Evolutionary conservation across 2,113 vertebrate genomes (phyloP).

Genomic region (Takifugu bimaculatus): DNA sequence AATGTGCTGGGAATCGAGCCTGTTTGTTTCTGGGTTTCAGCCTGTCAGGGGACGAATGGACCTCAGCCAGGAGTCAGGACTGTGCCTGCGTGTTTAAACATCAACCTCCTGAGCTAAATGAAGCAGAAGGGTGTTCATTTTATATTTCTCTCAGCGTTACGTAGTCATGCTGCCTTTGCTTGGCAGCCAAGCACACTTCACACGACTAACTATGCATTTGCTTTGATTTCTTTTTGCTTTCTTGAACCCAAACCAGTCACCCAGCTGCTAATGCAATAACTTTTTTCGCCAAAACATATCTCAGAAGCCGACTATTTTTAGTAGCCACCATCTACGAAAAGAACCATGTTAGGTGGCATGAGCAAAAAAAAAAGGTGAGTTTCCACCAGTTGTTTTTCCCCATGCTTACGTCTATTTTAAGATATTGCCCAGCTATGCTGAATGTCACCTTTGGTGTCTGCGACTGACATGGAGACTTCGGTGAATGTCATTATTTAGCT

Average conservation of each 20-base stretch:
- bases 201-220: background rate
- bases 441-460: background rate
- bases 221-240: conserved; percentile 24
- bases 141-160: conserved; percentile 6
- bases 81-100: conserved; percentile 12
- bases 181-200: background rate
- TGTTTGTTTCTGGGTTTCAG: conserved; percentile 8
- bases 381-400: conserved; percentile 19
- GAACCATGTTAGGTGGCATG: conserved; percentile 48
- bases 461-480: conserved; percentile 7
- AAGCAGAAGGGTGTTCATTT: conserved; percentile 24
- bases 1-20: conserved; percentile 17
- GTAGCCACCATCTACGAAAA: conserved; percentile 52
- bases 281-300: conserved; percentile 69
- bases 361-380: conserved; percentile 14
- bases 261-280: conserved; percentile 30
- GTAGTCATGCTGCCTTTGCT: conserved; percentile 9
- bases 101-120: conserved; percentile 12
- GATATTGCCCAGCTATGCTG: conserved; percentile 5
- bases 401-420: conserved; percentile 12
- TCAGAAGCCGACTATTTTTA: conserved; percentile 71
- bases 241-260: conserved; percentile 33
- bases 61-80: conserved; percentile 28
- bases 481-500: conserved; percentile 12
- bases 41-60: conserved; percentile 9